phyloP scores from a whole-genome alignment of 2,888 invertebrate genomes.

The Spisula subtruncata region DNA sequence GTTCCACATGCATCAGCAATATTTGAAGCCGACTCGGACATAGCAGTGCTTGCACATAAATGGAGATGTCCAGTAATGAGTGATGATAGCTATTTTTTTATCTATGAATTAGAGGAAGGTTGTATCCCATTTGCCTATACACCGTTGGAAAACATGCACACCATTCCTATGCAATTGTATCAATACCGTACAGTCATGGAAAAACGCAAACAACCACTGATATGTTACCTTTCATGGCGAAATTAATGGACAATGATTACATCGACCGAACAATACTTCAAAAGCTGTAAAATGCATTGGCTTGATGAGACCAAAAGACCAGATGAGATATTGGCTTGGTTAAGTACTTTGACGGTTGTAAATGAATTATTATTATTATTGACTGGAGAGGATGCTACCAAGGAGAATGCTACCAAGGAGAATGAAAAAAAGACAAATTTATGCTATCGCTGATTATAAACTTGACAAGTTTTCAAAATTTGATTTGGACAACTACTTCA shows the following conservation, averaged over 20 bases:
- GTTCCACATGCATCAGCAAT: background rate
- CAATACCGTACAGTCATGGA: background rate
- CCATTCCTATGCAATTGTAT: background rate
- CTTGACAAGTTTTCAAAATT: background rate
- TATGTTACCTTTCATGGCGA: background rate
- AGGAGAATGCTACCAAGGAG: background rate
- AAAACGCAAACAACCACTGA: background rate
- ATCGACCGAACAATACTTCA: background rate
- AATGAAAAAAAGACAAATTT: background rate
- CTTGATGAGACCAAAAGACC: background rate
- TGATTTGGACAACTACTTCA: background rate
- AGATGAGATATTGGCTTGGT: background rate
- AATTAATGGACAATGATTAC: background rate
- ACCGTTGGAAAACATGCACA: background rate
- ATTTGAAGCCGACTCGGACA: background rate
- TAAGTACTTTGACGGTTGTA: background rate
- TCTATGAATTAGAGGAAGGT: background rate
- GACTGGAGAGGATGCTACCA: background rate
- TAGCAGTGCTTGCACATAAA: background rate
- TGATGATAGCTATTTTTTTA: background rate
- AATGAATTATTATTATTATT: background rate
- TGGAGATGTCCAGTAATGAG: background rate
- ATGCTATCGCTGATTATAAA: background rate
- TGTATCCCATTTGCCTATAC: background rate
- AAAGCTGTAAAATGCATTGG: background rate